phyloP scores from a whole-genome alignment of 2,888 invertebrate genomes.

The Drosophila buzzatii region DNA sequence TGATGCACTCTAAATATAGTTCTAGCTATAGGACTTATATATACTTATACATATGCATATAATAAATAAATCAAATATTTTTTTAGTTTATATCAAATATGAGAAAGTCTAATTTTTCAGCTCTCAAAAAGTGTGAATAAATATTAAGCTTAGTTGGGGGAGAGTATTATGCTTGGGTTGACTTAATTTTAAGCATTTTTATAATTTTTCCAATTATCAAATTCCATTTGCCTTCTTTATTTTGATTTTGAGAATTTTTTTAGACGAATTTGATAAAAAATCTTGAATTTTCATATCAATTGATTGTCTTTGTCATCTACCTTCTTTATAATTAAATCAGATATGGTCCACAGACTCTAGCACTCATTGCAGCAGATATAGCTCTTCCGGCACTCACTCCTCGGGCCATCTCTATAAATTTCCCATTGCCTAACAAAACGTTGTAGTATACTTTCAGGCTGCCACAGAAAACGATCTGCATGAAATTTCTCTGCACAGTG shows the following conservation, averaged over 20 bases:
- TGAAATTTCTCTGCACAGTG: slow-evolving; percentile 17
- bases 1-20: slow-evolving; percentile 75
- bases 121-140: neutral
- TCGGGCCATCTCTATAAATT: neutral
- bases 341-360: neutral
- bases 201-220: too few species aligned
- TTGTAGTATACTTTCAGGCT: slow-evolving; percentile 30
- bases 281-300: too few species aligned
- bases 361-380: neutral
- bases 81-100: slow-evolving; percentile 14
- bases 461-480: fast-evolving
- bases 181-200: too few species aligned
- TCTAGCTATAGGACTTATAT: slow-evolving; percentile 19
- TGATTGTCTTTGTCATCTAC: neutral
- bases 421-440: neutral
- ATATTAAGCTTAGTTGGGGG: neutral
- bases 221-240: too few species aligned
- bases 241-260: too few species aligned
- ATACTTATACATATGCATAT: slow-evolving; percentile 9
- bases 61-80: slow-evolving; percentile 28
- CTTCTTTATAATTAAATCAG: neutral
- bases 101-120: neutral
- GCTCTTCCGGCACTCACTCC: neutral
- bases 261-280: too few species aligned
- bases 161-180: too few species aligned